Conservation (phyloP, 2,113 vertebrate genomes). For the Notiomystis cincta region DNA sequence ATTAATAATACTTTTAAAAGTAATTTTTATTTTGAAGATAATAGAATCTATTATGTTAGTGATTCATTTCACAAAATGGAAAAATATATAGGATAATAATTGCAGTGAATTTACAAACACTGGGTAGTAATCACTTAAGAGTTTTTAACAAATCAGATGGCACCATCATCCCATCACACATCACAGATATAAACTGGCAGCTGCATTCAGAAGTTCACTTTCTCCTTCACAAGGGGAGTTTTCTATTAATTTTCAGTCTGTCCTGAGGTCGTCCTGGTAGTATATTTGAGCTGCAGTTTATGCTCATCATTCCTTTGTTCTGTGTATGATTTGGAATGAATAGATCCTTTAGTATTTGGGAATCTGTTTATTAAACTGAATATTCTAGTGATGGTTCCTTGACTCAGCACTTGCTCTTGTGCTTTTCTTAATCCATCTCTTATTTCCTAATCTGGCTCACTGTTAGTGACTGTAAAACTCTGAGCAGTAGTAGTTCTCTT, state of each 20-base stretch:
- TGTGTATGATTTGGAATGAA: not conserved
- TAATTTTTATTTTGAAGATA: not conserved
- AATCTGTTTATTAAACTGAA: not conserved
- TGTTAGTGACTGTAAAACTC: not conserved
- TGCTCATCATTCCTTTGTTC: not conserved
- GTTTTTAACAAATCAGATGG: not conserved
- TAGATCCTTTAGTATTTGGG: not conserved
- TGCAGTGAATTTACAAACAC: not conserved
- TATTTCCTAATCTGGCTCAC: not conserved
- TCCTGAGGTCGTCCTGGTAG: not conserved
- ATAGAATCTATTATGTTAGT: not conserved
- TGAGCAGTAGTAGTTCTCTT: not conserved
- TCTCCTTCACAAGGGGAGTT: not conserved
- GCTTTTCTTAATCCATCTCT: not conserved
- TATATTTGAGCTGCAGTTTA: not conserved
- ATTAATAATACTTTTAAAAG: not conserved
- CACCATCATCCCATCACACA: not conserved
- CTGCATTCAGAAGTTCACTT: not conserved
- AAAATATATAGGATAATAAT: not conserved
- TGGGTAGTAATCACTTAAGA: not conserved
- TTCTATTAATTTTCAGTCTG: not conserved
- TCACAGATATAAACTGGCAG: not conserved
- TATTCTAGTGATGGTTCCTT: not conserved
- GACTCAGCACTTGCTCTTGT: not conserved
- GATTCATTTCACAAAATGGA: not conserved